Evolutionary conservation across 2,888 invertebrate species (phyloP).

Genomic region (Heliconius ismenius): DNA sequence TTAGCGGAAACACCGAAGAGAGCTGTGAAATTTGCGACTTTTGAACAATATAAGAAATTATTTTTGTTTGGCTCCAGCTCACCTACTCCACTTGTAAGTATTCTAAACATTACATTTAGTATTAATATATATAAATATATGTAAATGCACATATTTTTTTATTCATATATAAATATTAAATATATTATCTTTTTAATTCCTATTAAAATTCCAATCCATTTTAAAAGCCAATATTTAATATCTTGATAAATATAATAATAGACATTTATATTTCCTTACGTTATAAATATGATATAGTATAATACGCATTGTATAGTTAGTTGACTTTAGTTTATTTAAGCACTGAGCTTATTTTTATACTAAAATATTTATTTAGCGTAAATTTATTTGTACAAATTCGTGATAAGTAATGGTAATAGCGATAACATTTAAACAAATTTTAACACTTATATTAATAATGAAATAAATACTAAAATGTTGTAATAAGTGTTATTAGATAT

Average conservation of each 20-base stretch:
- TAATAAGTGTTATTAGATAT: background rate
- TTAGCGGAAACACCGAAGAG: constrained; percentile 97
- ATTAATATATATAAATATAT: background rate
- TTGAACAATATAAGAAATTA: constrained; percentile 94
- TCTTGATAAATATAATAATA: too few species aligned
- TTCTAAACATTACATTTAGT: constrained; percentile 31
- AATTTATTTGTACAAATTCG: background rate
- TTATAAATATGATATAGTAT: too few species aligned
- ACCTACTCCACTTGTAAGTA: constrained; percentile 88
- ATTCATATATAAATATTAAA: too few species aligned
- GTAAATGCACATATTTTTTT: too few species aligned
- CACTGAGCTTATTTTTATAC: background rate
- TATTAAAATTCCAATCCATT: too few species aligned
- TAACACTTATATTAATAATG: background rate
- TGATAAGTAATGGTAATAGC: constrained; percentile 8
- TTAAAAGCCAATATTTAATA: too few species aligned
- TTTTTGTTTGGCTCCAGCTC: constrained; percentile 89
- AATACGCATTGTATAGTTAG: background rate
- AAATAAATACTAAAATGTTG: background rate
- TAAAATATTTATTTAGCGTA: background rate
- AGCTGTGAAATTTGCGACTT: constrained; percentile 96
- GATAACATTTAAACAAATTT: constrained; percentile 15
- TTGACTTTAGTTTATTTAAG: background rate
- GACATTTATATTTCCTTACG: too few species aligned
- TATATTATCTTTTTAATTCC: too few species aligned